Base-by-base conservation (phyloP, 2,888 invertebrate genomes). In the Lochmaea crataegi region DNA sequence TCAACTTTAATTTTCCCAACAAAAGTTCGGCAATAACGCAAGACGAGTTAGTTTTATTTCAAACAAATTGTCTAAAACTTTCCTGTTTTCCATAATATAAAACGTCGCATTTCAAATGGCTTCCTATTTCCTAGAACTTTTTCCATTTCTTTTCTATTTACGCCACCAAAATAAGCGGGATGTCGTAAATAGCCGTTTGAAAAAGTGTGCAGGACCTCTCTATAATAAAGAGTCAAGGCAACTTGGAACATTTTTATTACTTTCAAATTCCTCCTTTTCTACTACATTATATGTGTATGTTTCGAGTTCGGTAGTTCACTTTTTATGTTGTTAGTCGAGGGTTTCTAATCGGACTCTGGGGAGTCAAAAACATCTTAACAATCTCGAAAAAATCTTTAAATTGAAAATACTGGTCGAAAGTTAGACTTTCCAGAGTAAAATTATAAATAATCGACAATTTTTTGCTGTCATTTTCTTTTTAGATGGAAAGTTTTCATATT, bases 51-150 rank as follows among this genome's bases (percentile, higher is more conserved):
- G 72, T 72, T 72, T 72, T 72, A 72, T 72, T 68, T 72, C 60
- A 7, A 68, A 72, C 68, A 72, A 68, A 72, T 72, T 72, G 72
- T 72, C 65, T 58, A 58, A 51, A 68, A 72, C 72, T 72, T 72
- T 72, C 72, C 72, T 72, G 68, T 72, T 72, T 72, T 72, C 72
- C 72, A 72, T 72, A 68, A 72, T 72, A 72, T 72, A 68, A 68
- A 72, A 65, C 68, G 68, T 68, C 68, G 72, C 53, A 41, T 65
- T 68, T 72, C 72, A 65, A 65, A 64, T 57, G 61, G 65, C 64
- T 65, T 72, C 65, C 68, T 67, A 56, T 58, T 41, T 68, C 32
- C 32, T 57, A 63, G 63, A 72, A 72, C 65, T 72, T 72, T 72
- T 72, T 65, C 72, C 72, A 72, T 72, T 68, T 48, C 72, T 72